Evolutionary conservation across 2,888 invertebrate genomes (phyloP).

Genomic region (Noctua fimbriata): DNA sequence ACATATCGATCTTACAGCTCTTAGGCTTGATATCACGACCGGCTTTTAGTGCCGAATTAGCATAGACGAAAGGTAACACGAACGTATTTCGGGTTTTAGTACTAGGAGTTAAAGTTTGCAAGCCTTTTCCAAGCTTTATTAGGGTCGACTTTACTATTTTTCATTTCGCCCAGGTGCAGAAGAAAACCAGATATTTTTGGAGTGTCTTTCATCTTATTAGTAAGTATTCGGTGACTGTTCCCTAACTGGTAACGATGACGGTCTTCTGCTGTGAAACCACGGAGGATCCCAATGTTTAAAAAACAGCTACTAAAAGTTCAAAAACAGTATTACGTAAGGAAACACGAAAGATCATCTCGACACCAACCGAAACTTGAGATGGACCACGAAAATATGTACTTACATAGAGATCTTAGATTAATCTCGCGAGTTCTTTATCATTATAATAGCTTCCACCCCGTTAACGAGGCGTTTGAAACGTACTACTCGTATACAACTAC

Average conservation of each 20-base stretch:
- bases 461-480: constrained; percentile 27
- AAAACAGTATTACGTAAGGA: neutral
- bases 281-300: constrained; percentile 1
- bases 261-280: neutral
- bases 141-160: constrained; percentile 15
- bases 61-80: constrained; percentile 46
- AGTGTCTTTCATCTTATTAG: neutral
- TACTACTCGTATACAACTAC: constrained; percentile 2
- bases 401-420: neutral
- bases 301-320: neutral
- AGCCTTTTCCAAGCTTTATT: constrained; percentile 30
- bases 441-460: constrained; percentile 2
- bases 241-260: neutral
- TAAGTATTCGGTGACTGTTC: neutral
- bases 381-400: neutral
- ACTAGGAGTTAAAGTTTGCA: constrained; percentile 40
- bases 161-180: constrained; percentile 28
- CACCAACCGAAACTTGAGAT: neutral
- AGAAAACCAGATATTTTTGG: neutral
- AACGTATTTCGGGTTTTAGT: constrained; percentile 50
- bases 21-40: constrained; percentile 55
- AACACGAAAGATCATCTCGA: neutral
- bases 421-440: neutral
- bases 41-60: constrained; percentile 59
- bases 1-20: constrained; percentile 69